These are phyloP conservation scores for Cossypha heuglini DNA, from an alignment of 2,797 vertebrate species.

Conservation along the genomic window DNA sequence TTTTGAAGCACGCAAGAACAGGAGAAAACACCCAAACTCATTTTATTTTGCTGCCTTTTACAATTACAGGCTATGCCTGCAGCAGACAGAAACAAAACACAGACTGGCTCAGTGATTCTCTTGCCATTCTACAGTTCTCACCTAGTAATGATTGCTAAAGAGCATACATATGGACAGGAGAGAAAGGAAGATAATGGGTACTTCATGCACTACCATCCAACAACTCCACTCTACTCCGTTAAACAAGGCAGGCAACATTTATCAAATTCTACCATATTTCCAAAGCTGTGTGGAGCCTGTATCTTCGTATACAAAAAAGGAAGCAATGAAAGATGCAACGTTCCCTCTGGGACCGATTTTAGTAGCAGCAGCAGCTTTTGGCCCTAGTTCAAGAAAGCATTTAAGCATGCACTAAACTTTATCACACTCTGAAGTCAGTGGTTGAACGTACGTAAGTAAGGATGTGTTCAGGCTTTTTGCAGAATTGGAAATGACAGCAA, in stretches of 20 bases:
- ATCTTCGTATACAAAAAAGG: background rate
- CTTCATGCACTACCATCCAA: background rate
- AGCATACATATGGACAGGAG: background rate
- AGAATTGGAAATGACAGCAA: slow-evolving; percentile 6
- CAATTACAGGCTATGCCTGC: background rate
- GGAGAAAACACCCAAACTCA: background rate
- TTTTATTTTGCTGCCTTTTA: background rate
- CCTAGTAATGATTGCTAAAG: background rate
- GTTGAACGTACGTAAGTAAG: background rate
- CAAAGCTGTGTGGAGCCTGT: background rate
- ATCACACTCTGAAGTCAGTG: background rate
- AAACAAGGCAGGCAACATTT: background rate
- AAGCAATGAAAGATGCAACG: background rate
- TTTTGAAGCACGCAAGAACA: background rate
- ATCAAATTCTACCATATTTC: background rate
- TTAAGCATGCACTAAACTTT: slow-evolving; percentile 7
- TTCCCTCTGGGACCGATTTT: background rate
- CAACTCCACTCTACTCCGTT: background rate
- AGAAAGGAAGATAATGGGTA: background rate
- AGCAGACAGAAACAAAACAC: background rate
- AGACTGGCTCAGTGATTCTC: background rate
- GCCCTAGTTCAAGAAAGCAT: background rate
- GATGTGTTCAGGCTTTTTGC: background rate
- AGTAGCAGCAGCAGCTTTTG: slow-evolving; percentile 1
- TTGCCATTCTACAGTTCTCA: background rate